Evolutionary conservation across 2,888 invertebrate species (phyloP), one percentile per base, ranked within the genome.

Genomic region (Sarcophaga subvicina): DNA sequence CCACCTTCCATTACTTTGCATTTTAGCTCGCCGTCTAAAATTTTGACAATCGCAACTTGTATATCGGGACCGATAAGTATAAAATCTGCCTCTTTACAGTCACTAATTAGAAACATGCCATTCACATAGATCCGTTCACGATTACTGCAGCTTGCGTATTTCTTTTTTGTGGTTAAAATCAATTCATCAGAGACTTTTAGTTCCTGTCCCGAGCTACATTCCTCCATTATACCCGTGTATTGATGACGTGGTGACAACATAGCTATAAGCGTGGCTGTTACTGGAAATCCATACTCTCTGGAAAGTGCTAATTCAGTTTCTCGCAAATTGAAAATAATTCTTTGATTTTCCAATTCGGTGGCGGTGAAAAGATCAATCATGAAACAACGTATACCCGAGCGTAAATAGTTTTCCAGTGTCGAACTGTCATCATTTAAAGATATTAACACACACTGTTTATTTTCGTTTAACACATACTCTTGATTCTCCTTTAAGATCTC

Each of bases 201-300:
- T 0, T 81, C 27, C 0, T 89, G 27, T 2, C 12, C 47, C 2
- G 62, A 25, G 14, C 22, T 69, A 11, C 6, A 25, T 2, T 66
- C 17, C 2, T 88, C 84, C 80, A 93, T 78, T 17, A 88, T 71
- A 0, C 92, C 92, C 3, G 90, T 92, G 59, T 89, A 92, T 14
- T 91, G 92, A 25, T 89, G 67, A 10, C 92, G 91, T 2, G 93
- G 92, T 63, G 91, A 90, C 2, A 93, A 54, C 59, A 90, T 90
- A 3, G 90, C 90, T 59, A 91, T 89, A 0, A 92, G 75, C 8
- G 91, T 91, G 5, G 91, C 88, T 4, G 89, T 89, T 20, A 92
- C 89, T 2, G 91, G 90, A 80, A 91, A 91, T 0, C 90, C 90
- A 27, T 84, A 88, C 37, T 90, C 89, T 11, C 89, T 88, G 2